Evolutionary conservation across 2,113 vertebrate species (phyloP), one percentile per base, ranked within the genome.

Genomic region (Polyodon spathula): DNA sequence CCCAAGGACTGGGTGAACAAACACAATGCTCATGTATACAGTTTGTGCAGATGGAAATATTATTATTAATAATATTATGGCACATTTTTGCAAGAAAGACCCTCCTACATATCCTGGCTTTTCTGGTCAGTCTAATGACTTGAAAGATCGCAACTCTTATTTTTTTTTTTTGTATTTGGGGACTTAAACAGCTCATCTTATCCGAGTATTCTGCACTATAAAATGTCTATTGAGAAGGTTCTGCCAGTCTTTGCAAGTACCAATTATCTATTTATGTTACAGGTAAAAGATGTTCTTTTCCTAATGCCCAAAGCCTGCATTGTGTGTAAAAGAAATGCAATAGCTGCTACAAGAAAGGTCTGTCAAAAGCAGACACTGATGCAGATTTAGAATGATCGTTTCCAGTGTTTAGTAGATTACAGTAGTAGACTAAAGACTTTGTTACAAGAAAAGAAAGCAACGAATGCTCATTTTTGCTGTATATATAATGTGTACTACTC

Each of bases 221-320:
- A 53, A 63, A 54, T 27, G 50, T 54, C 66, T 67, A 55, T 61
- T 17, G 11, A 50, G 54, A 63, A 53, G 60, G 51, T 72, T 17
- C 54, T 64, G 63, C 58, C 63, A 59, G 58, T 17, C 53, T 60
- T 72, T 42, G 68, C 65, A 66, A 54, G 61, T 50, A 52, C 54
- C 62, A 59, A 10, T 40, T 64, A 15, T 60, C 39, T 66, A 27
- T 70, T 70, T 40, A 58, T 10, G 15, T 6, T 64, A 65, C 39
- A 50, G 63, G 59, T 58, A 37, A 61, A 68, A 14, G 44, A 60
- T 56, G 54, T 56, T 41, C 58, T 53, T 54, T 54, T 64, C 46
- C 42, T 44, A 58, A 40, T 61, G 42, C 63, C 61, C 62, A 63
- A 60, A 46, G 71, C 61, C 66, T 63, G 60, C 71, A 71, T 68